Evolutionary conservation across 2,113 vertebrate genomes (phyloP).

Genomic region (Marcusenius ussheri): DNA sequence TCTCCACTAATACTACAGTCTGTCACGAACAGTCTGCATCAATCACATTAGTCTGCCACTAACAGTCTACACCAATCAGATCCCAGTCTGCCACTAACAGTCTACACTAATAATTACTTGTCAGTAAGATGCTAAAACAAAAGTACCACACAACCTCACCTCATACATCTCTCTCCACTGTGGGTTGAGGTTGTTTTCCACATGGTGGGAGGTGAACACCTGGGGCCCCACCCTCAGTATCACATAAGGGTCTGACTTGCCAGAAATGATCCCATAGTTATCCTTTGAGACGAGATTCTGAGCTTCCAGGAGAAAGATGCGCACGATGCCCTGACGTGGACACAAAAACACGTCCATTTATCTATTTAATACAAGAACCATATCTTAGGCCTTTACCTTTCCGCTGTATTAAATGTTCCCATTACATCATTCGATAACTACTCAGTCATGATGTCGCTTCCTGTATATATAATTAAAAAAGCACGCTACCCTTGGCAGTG

Average conservation of each 20-base stretch:
- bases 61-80: not conserved
- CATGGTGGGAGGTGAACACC: slow-evolving; percentile 72
- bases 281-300: slow-evolving; percentile 73
- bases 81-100: not conserved
- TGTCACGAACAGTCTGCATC: not conserved
- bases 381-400: not conserved
- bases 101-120: not conserved
- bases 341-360: not conserved
- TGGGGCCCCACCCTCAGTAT: slow-evolving; percentile 81
- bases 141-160: slow-evolving; percentile 52
- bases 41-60: not conserved
- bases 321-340: slow-evolving; percentile 73
- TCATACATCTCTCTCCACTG: slow-evolving; percentile 85
- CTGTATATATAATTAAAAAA: not conserved
- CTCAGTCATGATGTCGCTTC: slow-evolving; percentile 11
- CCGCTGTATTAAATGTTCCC: not conserved
- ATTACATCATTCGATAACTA: not conserved
- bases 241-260: slow-evolving; percentile 85
- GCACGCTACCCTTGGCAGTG: slow-evolving; percentile 75
- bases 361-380: not conserved
- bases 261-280: slow-evolving; percentile 76
- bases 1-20: not conserved
- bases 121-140: not conserved
- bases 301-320: slow-evolving; percentile 76
- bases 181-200: slow-evolving; percentile 73